Base-by-base conservation (phyloP, 2,888 invertebrate genomes). In the Chromoteleia sp. region DNA sequence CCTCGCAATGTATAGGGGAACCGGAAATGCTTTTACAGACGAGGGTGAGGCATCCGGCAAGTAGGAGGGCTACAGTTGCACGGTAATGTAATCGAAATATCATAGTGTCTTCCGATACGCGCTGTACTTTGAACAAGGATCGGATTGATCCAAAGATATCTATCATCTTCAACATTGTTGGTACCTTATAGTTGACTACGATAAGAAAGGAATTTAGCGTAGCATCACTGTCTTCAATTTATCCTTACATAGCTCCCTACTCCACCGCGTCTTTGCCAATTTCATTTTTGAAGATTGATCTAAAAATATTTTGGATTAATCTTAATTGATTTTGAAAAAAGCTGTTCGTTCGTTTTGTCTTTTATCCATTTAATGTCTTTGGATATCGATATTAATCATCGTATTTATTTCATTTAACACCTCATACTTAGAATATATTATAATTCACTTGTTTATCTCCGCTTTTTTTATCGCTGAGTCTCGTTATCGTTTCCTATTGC, bases 1-100 rank as follows among this genome's bases (percentile, higher is more conserved):
- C 87, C 84, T 92, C 91, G 86, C 91, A 92, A 84, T 93, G 93
- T 70, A 93, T 93, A 15, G 91, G 91, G 71, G 91, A 91, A 48
- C 91, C 91, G 52, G 91, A 91, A 59, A 91, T 87, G 80, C 91
- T 91, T 88, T 89, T 93, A 90, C 86, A 93, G 1, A 93, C 93
- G 39, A 93, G 91, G 17, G 93, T 93, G 52, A 93, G 88, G 82
- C 93, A 93, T 80, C 93, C 93, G 39, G 92, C 92, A 48, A 93
- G 87, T 52, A 94, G 87, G 0, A 93, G 89, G 70, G 93, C 92
- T 8, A 93, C 93, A 0, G 93, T 93, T 43, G 92, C 92, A 48
- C 93, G 92, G 88, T 93, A 93, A 83, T 93, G 93, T 30, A 93
- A 90, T 0, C 93, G 92, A 84, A 93, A 93, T 54, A 93, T 91